Evolutionary conservation across 92 coral and sea anemone species (phyloP), one percentile per base, ranked within the genome.

Genomic region (Galaxea fascicularis): DNA sequence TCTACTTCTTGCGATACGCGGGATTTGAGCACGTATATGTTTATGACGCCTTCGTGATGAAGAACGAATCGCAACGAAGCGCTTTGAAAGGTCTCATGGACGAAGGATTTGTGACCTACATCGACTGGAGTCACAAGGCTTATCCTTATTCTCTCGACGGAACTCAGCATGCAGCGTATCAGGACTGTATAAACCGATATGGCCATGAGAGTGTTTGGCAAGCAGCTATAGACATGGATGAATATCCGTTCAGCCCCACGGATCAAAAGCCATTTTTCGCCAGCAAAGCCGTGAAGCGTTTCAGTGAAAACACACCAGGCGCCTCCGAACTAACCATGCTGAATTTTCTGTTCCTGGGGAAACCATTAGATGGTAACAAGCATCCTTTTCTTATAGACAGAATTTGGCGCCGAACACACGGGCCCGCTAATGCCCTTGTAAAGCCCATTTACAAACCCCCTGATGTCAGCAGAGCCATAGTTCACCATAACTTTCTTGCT

Each of bases 81-180:
- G 94, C 88, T 53, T 86, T 91, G 63, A 46, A 35, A 24, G 65
- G 73, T 9, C 73, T 91, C 7, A 73, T 91, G 25, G 82, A 78
- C 58, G 84, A 89, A 51, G 92, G 83, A 63, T 91, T 87, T 87
- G 92, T 91, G 8, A 91, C 94, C 10, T 91, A 91, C 21, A 80
- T 68, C 77, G 92, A 87, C 77, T 91, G 94, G 94, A 88, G 91
- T 69, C 79, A 76, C 44, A 78, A 63, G 18, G 90, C 90, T 5
- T 83, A 72, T 59, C 94, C 94, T 10, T 91, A 88, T 68, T 83
- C 87, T 24, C 87, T 88, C n/a, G 27, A 58, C n/a, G 87, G 87
- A 14, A 91, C 94, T 6, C 94, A 91, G 57, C 73, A 80, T 13
- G 45, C 89, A 10, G 91, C 94, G 28, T 91, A 91, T 51, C 91